A percentile compares a stretch with the other conserved stretches of the same genome.
Evolutionary conservation across 1,140 invertebrate species (phyloP).

Genomic region (Drosophila teissieri): DNA sequence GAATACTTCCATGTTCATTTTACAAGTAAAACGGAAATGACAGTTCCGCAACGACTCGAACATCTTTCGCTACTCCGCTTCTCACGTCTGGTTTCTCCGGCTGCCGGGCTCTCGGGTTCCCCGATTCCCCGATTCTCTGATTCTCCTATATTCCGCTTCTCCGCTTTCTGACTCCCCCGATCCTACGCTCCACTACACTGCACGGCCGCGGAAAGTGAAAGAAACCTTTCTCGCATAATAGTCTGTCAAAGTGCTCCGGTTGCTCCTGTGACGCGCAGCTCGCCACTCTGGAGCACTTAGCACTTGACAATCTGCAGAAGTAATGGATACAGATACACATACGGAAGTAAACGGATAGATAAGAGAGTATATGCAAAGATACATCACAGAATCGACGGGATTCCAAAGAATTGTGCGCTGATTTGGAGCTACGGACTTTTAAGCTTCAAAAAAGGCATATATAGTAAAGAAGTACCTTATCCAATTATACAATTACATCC

Average conservation of each 20-base stretch:
- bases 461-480: neutral
- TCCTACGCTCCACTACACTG: constrained; percentile 1
- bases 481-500: neutral
- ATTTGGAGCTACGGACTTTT: neutral
- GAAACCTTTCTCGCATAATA: constrained; percentile 83
- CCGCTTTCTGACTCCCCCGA: neutral
- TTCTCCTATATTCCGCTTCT: constrained; percentile 1
- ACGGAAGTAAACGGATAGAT: neutral
- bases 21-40: constrained; percentile 84
- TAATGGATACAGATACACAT: neutral
- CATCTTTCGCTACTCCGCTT: constrained; percentile 64
- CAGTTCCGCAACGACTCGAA: constrained; percentile 80
- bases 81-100: constrained; percentile 27
- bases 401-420: neutral
- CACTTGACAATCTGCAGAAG: constrained; percentile 43
- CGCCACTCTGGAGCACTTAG: constrained; percentile 37
- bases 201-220: constrained; percentile 63
- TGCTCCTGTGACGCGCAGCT: constrained; percentile 28
- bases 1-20: constrained; percentile 84
- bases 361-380: neutral
- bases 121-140: constrained; percentile 11
- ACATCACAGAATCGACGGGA: neutral
- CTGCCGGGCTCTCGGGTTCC: constrained; percentile 5
- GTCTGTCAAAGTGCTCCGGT: constrained; percentile 76
- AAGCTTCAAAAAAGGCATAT: neutral